Evolutionary conservation across 2,113 vertebrate species (phyloP).

Genomic region (Lycaon pictus): DNA sequence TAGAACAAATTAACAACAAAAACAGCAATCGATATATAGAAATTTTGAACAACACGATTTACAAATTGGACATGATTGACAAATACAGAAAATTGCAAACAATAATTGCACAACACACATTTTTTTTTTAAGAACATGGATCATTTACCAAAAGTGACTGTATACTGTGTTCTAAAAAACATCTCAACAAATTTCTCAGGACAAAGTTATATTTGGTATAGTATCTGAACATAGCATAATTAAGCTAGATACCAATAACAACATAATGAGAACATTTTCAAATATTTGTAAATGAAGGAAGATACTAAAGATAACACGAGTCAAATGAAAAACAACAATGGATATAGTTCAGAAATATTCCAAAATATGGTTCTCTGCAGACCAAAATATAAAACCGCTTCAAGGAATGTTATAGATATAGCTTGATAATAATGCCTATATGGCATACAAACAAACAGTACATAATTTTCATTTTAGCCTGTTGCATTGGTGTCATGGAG

Average conservation of each 20-base stretch:
- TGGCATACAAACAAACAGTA: not conserved
- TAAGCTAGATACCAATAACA: not conserved
- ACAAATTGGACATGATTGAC: not conserved
- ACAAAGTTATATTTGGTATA: not conserved
- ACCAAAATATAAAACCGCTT: not conserved
- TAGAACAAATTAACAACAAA: not conserved
- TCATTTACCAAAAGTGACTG: not conserved
- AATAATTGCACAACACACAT: not conserved
- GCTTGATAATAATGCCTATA: not conserved
- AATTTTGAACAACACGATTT: not conserved
- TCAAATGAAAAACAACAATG: not conserved
- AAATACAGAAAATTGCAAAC: not conserved
- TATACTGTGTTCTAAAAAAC: not conserved
- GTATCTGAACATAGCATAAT: not conserved
- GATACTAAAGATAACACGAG: not conserved
- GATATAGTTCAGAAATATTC: not conserved
- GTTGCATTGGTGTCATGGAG: not conserved
- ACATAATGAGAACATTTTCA: not conserved
- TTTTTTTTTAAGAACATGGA: not conserved
- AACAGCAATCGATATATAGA: not conserved
- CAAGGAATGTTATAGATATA: not conserved
- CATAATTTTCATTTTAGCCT: not conserved
- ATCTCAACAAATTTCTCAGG: not conserved
- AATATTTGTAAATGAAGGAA: not conserved
- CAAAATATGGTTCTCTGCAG: not conserved